These are phyloP conservation scores for Apamea crenata DNA, from an alignment of 2,888 invertebrate genomes.

Conservation along the genomic window DNA sequence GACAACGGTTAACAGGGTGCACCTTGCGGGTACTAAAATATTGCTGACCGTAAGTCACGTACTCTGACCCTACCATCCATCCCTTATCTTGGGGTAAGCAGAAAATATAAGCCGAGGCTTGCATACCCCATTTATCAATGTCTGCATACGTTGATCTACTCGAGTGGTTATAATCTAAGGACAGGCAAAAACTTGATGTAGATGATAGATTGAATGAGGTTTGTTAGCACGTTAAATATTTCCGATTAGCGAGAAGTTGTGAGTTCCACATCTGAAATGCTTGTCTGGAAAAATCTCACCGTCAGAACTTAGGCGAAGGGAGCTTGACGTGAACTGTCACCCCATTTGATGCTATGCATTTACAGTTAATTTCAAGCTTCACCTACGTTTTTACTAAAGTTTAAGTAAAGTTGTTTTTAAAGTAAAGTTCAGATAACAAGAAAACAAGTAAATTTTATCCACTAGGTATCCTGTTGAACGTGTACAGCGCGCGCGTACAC, in stretches of 20 bases:
- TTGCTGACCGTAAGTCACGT: constrained; percentile 52
- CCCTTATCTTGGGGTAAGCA: constrained; percentile 58
- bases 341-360: background rate
- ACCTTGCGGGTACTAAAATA: constrained; percentile 36
- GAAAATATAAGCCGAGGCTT: constrained; percentile 52
- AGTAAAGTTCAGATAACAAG: too few species aligned
- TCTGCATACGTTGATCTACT: constrained; percentile 44
- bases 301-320: background rate
- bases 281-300: background rate
- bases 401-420: too few species aligned
- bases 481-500: too few species aligned
- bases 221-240: background rate
- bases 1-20: constrained; percentile 30
- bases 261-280: background rate
- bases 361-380: background rate
- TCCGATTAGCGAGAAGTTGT: background rate
- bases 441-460: too few species aligned
- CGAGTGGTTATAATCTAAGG: constrained; percentile 28
- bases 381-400: background rate
- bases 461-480: too few species aligned
- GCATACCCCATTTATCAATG: constrained; percentile 64
- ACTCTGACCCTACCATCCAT: constrained; percentile 31
- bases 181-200: background rate
- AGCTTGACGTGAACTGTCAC: background rate
- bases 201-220: constrained; percentile 5